Base-by-base conservation (phyloP, 2,113 vertebrate genomes). In the Lasiurus cinereus region DNA sequence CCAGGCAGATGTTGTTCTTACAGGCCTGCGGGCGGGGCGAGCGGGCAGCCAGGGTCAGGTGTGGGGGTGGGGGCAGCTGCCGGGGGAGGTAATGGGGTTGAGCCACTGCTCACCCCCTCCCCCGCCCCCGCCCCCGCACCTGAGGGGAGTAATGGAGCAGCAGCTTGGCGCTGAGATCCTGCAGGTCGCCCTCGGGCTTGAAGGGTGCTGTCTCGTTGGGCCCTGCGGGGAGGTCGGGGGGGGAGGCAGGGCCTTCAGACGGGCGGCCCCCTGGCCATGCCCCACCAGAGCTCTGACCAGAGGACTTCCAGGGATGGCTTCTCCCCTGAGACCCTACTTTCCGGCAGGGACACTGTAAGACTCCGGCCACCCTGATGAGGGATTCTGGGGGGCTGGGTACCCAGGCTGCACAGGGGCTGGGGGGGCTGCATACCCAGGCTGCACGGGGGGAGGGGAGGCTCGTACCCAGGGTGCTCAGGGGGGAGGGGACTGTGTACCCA, bases 131-230 rank as follows among this genome's bases (percentile, higher is more conserved):
- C 56, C 73, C 31, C 31, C 8, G 21, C 98, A 99, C 99, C 99
- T 99, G 99, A 36, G 99, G 99, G n/a, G 99, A 99, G 96, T 99
- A 99, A 98, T 99, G 99, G 24, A 99, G 98, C 90, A 99, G 86
- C 18, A 99, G 99, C 88, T 99, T 99, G 97, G 98, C 96, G 88
- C 98, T 98, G 50, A 99, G 98, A 72, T 99, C 99, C 0, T 97
- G 98, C 54, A 99, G 93, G 69, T 99, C 99, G 21, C 99, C 98
- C 64, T 99, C 99, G 0, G 98, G 97, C 8, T 99, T 98, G 97
- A 99, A 99, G 0, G 99, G 99, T 0, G 99, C 98, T 0, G 98
- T 98, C 8, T 99, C 98, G 11, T 99, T 99, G 21, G 99, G 99
- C n/a, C 99, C 99, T 99, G 97, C 14, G 0, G 39, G 69, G 96